These are phyloP conservation scores for Paracanthobrama guichenoti DNA, from an alignment of 2,113 vertebrate species.

Conservation along the genomic window DNA sequence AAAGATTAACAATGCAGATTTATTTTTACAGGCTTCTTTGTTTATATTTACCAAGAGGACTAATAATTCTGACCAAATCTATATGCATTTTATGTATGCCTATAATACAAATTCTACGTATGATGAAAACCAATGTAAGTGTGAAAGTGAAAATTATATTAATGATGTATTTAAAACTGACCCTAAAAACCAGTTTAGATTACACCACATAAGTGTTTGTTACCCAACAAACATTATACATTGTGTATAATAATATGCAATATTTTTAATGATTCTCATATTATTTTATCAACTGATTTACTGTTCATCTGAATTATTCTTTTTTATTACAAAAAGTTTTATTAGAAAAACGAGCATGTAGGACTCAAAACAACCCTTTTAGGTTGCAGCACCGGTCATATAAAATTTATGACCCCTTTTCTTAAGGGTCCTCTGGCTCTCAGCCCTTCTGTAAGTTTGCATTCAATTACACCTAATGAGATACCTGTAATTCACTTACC, in stretches of 20 bases:
- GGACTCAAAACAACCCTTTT: background rate
- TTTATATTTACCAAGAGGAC: no score
- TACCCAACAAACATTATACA: background rate
- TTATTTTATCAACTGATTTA: background rate
- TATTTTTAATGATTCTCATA: background rate
- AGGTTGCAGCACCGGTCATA: background rate
- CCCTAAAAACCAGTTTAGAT: no score
- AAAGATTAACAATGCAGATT: no score
- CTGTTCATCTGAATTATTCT: background rate
- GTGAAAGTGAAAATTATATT: no score
- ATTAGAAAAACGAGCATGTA: background rate
- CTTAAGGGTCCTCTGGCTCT: background rate
- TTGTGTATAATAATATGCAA: background rate
- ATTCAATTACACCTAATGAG: conserved; percentile 8
- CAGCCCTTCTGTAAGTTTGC: background rate
- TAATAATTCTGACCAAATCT: no score
- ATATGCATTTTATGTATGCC: no score
- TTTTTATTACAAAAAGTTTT: no score
- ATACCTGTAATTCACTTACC: conserved; percentile 13
- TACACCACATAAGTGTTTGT: background rate
- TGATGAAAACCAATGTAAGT: no score
- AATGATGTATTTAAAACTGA: no score
- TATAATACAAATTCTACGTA: no score
- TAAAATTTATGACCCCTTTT: background rate
- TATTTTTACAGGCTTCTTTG: no score